These are phyloP conservation scores for Picus viridis DNA, from an alignment of 2,797 vertebrate genomes.

Conservation along the genomic window DNA sequence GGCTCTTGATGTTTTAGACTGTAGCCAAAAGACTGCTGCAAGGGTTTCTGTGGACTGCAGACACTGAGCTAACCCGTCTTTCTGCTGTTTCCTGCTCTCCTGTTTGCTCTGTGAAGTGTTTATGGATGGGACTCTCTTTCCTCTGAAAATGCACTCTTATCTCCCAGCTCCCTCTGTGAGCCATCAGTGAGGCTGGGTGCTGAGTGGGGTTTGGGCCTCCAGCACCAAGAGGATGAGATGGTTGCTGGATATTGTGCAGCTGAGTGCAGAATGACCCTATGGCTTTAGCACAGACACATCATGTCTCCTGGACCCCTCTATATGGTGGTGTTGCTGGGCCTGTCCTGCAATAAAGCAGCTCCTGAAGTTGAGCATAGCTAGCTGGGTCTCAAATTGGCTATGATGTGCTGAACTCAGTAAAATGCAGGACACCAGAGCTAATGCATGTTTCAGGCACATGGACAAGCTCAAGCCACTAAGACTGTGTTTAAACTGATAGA, in stretches of 20 bases:
- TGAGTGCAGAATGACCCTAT: neutral
- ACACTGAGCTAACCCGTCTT: neutral
- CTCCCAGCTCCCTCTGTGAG: neutral
- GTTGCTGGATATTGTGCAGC: neutral
- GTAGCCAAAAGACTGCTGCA: neutral
- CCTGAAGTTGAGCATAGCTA: neutral
- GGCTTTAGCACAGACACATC: neutral
- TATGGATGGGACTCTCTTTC: neutral
- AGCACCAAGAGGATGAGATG: neutral
- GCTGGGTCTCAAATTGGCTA: neutral
- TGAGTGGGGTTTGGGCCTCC: neutral
- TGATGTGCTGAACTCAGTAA: neutral
- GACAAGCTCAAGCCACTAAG: neutral
- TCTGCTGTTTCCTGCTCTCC: neutral
- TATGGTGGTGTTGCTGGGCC: accelerated
- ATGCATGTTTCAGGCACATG: neutral
- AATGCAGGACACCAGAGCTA: neutral
- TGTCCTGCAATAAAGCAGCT: neutral
- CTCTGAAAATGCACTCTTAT: neutral
- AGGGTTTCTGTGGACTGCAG: neutral
- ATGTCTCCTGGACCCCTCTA: neutral
- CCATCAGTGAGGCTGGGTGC: neutral
- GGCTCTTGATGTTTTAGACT: neutral
- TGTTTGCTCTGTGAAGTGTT: neutral
- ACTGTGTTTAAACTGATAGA: neutral